These are phyloP conservation scores for Ascidia mentula DNA, from an alignment of 23 tunicate species.

Conservation along the genomic window DNA sequence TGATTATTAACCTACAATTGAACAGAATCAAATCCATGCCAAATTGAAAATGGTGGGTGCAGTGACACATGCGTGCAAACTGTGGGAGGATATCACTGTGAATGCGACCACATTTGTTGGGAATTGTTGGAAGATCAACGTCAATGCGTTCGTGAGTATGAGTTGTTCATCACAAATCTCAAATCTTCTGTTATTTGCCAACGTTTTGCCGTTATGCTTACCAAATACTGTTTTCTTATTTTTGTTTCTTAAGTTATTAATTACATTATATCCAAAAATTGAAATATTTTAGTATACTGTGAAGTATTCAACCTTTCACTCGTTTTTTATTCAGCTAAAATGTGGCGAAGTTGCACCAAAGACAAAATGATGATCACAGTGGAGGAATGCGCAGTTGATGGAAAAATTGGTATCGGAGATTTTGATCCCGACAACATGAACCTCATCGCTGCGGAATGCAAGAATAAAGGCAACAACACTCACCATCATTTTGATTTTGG, in stretches of 20 bases:
- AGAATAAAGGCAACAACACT: too few species aligned
- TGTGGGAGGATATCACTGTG: neutral
- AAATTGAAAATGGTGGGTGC: neutral
- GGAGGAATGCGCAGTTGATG: neutral
- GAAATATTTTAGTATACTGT: too few species aligned
- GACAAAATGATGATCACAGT: neutral
- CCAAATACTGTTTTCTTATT: too few species aligned
- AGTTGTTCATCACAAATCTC: too few species aligned
- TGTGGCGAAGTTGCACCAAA: neutral
- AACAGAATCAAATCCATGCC: too few species aligned
- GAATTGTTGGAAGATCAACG: neutral
- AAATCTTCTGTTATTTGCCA: too few species aligned
- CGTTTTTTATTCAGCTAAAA: neutral
- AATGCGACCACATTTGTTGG: neutral
- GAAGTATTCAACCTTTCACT: too few species aligned
- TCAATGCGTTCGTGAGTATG: neutral
- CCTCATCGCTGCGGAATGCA: neutral
- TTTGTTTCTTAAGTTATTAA: too few species aligned
- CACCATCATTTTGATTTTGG: neutral
- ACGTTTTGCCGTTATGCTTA: too few species aligned
- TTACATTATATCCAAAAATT: too few species aligned
- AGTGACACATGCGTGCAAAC: neutral
- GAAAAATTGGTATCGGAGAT: neutral
- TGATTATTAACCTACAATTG: too few species aligned
- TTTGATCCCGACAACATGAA: neutral